phyloP scores from a whole-genome alignment of 2,113 vertebrate species.

The Salvelinus namaycush region DNA sequence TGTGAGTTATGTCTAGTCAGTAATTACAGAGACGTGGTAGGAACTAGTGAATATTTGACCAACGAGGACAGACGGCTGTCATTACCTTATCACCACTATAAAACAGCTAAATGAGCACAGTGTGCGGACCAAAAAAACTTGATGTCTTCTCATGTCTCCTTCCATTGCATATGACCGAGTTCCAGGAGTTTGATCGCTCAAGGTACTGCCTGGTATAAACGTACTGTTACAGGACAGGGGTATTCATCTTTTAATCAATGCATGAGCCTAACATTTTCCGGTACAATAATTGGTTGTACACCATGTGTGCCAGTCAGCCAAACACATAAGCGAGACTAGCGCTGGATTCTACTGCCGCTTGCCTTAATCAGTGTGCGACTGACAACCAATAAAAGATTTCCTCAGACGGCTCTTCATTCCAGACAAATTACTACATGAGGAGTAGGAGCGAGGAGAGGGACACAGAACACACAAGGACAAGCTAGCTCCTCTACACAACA shows the following conservation, averaged over 20 bases:
- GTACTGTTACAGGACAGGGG: too few species aligned
- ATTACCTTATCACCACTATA: background rate
- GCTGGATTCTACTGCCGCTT: background rate
- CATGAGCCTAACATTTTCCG: background rate
- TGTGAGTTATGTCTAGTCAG: background rate
- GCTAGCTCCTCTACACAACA: background rate
- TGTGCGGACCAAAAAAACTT: background rate
- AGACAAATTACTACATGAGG: slow-evolving; percentile 8
- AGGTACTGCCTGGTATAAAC: too few species aligned
- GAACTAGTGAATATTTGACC: background rate
- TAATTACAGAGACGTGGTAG: background rate
- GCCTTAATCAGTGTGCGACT: background rate
- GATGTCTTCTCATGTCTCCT: background rate
- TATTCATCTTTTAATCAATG: background rate
- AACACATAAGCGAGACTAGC: background rate
- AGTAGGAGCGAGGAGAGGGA: background rate
- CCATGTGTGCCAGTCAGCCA: background rate
- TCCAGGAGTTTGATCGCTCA: too few species aligned
- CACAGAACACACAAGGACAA: slow-evolving; percentile 2
- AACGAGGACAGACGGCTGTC: background rate
- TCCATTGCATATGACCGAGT: background rate
- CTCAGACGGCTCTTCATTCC: background rate
- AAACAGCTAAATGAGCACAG: background rate
- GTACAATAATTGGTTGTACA: too few species aligned
- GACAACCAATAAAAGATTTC: slow-evolving; percentile 6